Evolutionary conservation across 2,797 vertebrate species (phyloP).

Genomic region (Xiphorhynchus erythropygius): DNA sequence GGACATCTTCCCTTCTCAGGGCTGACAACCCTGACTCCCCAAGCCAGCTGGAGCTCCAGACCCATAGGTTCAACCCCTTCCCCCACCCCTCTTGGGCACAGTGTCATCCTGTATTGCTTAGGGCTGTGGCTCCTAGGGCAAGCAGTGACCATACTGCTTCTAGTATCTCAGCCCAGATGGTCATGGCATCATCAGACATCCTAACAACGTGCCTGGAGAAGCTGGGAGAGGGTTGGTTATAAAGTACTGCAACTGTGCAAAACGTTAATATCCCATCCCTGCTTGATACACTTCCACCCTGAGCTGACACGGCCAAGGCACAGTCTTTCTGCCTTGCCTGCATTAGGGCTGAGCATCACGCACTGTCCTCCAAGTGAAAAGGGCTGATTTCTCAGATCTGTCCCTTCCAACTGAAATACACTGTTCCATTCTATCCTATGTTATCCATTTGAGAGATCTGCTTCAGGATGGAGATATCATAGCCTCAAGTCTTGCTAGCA

Average conservation of each 20-base stretch:
- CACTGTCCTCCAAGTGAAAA: background rate
- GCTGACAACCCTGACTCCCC: background rate
- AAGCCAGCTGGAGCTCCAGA: background rate
- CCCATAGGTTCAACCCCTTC: background rate
- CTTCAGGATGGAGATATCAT: background rate
- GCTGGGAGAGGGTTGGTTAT: background rate
- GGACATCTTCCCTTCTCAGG: background rate
- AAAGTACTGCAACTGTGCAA: background rate
- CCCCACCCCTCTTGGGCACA: background rate
- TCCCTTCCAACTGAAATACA: background rate
- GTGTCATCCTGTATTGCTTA: background rate
- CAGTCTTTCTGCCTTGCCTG: background rate
- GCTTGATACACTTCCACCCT: background rate
- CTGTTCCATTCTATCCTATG: background rate
- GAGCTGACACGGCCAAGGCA: background rate
- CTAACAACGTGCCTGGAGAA: background rate
- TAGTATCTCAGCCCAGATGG: background rate
- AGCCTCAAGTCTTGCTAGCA: background rate
- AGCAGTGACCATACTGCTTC: background rate
- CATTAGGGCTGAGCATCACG: background rate
- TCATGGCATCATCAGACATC: background rate
- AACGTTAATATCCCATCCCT: background rate
- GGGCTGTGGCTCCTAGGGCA: background rate
- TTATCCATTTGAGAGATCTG: background rate
- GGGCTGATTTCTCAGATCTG: background rate